phyloP scores from a whole-genome alignment of 2,113 vertebrate genomes.

The Nyctibius bracteatus region DNA sequence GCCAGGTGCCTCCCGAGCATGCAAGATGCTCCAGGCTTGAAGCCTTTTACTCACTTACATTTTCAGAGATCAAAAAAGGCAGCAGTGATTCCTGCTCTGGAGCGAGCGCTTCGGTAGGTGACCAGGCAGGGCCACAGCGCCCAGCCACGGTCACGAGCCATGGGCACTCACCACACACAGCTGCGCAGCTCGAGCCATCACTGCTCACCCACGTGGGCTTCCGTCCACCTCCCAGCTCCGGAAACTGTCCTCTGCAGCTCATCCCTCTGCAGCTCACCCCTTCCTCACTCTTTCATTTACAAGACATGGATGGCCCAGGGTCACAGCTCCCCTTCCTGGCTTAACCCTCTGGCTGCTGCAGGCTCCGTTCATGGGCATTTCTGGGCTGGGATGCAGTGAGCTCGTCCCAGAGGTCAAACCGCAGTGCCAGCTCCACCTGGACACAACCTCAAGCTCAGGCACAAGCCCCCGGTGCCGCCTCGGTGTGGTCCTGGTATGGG shows the following conservation, averaged over 20 bases:
- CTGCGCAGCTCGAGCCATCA: accelerated
- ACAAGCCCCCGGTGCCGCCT: accelerated
- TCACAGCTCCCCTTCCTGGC: not conserved
- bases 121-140: not conserved
- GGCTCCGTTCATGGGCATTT: accelerated
- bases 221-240: not conserved
- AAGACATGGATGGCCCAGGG: not conserved
- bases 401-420: not conserved
- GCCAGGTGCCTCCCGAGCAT: not conserved
- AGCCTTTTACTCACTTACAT: too few species aligned
- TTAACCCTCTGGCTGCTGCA: accelerated
- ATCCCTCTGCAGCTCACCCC: not conserved
- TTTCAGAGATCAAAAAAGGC: not conserved
- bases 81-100: not conserved
- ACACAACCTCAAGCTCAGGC: accelerated
- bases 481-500: accelerated
- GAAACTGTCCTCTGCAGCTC: not conserved
- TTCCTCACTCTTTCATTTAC: not conserved
- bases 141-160: not conserved
- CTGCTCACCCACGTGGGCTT: accelerated
- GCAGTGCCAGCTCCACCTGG: not conserved
- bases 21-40: not conserved
- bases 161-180: accelerated
- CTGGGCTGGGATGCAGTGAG: not conserved
- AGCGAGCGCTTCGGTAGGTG: accelerated